phyloP scores from a whole-genome alignment of 2,797 vertebrate species.

The Rousettus madagascariensis region DNA sequence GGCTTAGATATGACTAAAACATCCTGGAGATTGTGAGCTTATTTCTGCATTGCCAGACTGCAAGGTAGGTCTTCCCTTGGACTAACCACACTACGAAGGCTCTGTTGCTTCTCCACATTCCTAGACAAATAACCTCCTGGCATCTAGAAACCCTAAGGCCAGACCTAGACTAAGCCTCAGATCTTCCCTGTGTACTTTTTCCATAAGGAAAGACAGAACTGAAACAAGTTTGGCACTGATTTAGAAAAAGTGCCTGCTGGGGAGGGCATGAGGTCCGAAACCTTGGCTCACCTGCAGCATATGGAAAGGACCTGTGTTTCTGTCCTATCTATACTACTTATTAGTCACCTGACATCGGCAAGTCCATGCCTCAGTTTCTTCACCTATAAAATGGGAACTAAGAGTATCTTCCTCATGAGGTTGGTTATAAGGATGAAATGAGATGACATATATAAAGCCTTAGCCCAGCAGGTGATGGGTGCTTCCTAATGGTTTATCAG shows the following conservation, averaged over 20 bases:
- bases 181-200: background rate
- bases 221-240: background rate
- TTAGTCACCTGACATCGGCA: background rate
- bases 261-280: background rate
- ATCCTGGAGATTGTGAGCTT: background rate
- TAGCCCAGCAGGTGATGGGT: background rate
- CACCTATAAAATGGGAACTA: background rate
- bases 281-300: background rate
- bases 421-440: background rate
- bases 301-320: background rate
- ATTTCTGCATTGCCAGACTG: background rate
- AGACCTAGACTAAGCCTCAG: background rate
- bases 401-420: background rate
- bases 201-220: background rate
- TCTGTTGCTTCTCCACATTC: background rate
- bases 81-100: background rate
- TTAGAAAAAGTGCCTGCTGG: background rate
- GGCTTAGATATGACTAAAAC: background rate
- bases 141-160: slow-evolving; percentile 1
- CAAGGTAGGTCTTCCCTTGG: background rate
- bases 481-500: background rate
- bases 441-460: background rate
- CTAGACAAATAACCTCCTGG: background rate
- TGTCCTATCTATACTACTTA: background rate
- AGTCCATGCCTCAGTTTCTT: background rate